Conservation (phyloP, 2,113 vertebrate species). For the Urocitellus parryii region DNA sequence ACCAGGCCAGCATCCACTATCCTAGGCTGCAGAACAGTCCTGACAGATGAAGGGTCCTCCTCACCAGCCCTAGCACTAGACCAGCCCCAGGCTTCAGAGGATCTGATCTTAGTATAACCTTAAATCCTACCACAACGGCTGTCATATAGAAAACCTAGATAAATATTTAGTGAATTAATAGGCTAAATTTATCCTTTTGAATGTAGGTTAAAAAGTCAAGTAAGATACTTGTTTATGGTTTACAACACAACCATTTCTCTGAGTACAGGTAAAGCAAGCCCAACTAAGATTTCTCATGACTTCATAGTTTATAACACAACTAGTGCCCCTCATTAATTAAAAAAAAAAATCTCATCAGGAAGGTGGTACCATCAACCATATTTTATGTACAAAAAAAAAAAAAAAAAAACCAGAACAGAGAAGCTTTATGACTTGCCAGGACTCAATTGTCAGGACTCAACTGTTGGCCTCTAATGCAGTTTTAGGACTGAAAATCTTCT, state of each 20-base stretch:
- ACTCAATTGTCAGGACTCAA: not conserved
- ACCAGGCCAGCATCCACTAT: not conserved
- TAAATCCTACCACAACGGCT: not conserved
- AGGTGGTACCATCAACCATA: not conserved
- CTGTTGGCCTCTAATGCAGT: not conserved
- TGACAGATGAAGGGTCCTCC: not conserved
- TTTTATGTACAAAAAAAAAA: not conserved
- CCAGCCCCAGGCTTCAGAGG: not conserved
- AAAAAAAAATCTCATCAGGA: not conserved
- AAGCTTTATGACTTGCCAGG: slow-evolving; percentile 16
- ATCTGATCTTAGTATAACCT: not conserved
- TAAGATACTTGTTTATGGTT: not conserved
- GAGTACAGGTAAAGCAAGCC: not conserved
- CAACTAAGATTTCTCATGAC: not conserved
- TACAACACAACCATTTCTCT: not conserved
- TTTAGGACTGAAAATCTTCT: slow-evolving; percentile 2
- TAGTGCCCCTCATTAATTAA: not conserved
- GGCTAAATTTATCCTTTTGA: slow-evolving; percentile 17
- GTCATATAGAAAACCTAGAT: not conserved
- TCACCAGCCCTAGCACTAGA: not conserved
- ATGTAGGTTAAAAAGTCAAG: not conserved
- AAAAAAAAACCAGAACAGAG: slow-evolving; percentile 2
- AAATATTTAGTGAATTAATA: slow-evolving; percentile 34
- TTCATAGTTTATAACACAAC: not conserved
- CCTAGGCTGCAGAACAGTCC: not conserved